Conservation (phyloP, 1,140 invertebrate species). For the Zaprionus capensis region DNA sequence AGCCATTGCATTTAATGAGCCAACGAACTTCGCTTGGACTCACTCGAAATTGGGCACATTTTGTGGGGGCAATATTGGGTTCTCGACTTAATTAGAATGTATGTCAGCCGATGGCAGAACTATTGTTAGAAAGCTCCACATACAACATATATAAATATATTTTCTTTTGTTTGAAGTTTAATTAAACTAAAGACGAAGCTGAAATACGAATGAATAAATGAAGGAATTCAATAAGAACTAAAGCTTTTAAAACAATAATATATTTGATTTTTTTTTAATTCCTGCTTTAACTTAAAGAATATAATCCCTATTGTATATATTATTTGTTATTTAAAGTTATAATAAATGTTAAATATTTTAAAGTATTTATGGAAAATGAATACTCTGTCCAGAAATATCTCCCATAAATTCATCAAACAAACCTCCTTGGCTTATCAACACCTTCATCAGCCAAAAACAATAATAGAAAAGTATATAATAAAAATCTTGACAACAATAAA, state of each 20-base stretch:
- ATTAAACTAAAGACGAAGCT: not conserved
- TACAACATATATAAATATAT: not conserved
- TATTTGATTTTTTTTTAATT: too few relatives aligned
- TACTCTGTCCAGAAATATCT: not conserved
- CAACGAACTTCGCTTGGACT: slow-evolving; percentile 42
- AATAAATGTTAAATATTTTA: not conserved
- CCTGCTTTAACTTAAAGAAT: too few relatives aligned
- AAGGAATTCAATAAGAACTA: too few relatives aligned
- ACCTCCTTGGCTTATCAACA: slow-evolving; percentile 22
- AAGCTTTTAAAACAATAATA: too few relatives aligned
- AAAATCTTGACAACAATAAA: slow-evolving; percentile 34
- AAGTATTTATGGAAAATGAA: not conserved
- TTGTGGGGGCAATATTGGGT: slow-evolving; percentile 39
- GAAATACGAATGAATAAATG: too few relatives aligned
- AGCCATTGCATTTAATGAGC: slow-evolving; percentile 62
- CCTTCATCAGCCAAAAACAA: slow-evolving; percentile 26
- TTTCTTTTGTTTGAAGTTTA: not conserved
- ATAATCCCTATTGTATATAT: too few relatives aligned
- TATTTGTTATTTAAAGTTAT: too few relatives aligned
- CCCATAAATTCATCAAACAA: slow-evolving; percentile 2
- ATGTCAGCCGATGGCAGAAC: slow-evolving; percentile 25
- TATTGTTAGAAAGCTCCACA: not conserved
- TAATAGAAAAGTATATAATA: slow-evolving; percentile 12
- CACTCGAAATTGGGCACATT: slow-evolving; percentile 43
- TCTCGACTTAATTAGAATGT: slow-evolving; percentile 42